phyloP scores from a whole-genome alignment of 92 coral and sea anemone species.

The Blastomussa wellsi region DNA sequence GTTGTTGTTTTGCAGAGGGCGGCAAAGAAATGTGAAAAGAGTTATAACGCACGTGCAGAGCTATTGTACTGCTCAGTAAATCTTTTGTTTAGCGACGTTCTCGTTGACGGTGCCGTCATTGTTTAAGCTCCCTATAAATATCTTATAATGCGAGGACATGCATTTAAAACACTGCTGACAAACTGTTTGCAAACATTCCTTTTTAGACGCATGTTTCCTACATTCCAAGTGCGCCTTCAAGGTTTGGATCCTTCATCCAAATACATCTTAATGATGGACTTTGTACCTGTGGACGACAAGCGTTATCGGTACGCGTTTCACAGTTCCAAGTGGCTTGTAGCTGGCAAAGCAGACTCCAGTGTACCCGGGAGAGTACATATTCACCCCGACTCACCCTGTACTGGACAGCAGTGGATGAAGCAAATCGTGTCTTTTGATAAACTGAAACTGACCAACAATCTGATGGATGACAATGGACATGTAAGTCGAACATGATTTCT shows the following conservation, averaged over 20 bases:
- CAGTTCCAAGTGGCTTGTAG: conserved; percentile 99
- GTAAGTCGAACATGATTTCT: conserved; percentile 54
- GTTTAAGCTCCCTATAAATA: too few relatives aligned
- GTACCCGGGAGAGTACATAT: conserved; percentile 99
- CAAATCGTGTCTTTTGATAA: conserved; percentile 99
- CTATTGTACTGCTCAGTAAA: too few relatives aligned
- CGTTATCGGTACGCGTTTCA: conserved; percentile 99
- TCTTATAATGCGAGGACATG: background rate
- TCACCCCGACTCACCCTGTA: conserved; percentile 99
- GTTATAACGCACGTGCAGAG: too few relatives aligned
- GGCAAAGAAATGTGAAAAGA: too few relatives aligned
- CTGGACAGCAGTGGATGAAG: conserved; percentile 99
- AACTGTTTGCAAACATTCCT: background rate
- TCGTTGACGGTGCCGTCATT: too few relatives aligned
- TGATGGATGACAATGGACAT: conserved; percentile 99
- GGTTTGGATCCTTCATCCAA: conserved; percentile 95
- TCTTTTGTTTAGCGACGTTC: too few relatives aligned
- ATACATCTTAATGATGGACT: conserved; percentile 99
- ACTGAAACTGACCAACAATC: conserved; percentile 93
- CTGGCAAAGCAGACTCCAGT: conserved; percentile 99
- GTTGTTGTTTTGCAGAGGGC: too few relatives aligned
- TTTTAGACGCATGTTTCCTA: conserved; percentile 94
- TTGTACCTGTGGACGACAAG: conserved; percentile 97
- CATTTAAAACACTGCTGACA: background rate
- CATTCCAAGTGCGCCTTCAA: conserved; percentile 92